These are phyloP conservation scores for Takifugu ocellatus DNA, from an alignment of 2,797 vertebrate species.

Conservation along the genomic window DNA sequence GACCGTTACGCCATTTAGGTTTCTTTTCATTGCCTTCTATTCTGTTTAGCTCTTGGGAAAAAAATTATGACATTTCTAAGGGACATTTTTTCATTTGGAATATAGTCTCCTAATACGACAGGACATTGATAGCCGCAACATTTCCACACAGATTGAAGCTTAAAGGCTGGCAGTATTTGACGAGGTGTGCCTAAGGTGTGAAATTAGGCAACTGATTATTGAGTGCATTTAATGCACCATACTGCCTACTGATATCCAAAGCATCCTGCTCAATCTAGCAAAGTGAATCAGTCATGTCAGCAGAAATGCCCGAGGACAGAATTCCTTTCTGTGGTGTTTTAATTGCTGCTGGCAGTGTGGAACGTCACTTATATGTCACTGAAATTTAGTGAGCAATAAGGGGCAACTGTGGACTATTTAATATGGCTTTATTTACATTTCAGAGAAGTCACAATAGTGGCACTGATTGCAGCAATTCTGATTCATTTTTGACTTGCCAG, in stretches of 20 bases:
- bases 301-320: conserved; percentile 50
- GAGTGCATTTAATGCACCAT: conserved; percentile 60
- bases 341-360: conserved; percentile 62
- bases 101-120: background rate
- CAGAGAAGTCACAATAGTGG: conserved; percentile 42
- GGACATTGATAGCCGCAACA: conserved; percentile 18
- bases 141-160: conserved; percentile 20
- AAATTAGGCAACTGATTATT: conserved; percentile 62
- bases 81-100: background rate
- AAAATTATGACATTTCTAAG: conserved; percentile 18
- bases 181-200: conserved; percentile 35
- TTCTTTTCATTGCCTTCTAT: background rate
- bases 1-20: conserved; percentile 33
- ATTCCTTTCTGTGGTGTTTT: conserved; percentile 50
- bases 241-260: conserved; percentile 62
- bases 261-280: conserved; percentile 58
- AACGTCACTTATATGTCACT: conserved; percentile 64
- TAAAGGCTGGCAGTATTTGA: conserved; percentile 37
- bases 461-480: conserved; percentile 41
- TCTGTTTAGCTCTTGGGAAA: conserved; percentile 20
- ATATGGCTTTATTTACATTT: conserved; percentile 63
- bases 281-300: conserved; percentile 37
- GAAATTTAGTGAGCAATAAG: conserved; percentile 63
- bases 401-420: conserved; percentile 46
- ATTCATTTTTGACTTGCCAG: conserved; percentile 22